Conservation (phyloP, 2,113 vertebrate species). For the Pelecanoides urinatrix region DNA sequence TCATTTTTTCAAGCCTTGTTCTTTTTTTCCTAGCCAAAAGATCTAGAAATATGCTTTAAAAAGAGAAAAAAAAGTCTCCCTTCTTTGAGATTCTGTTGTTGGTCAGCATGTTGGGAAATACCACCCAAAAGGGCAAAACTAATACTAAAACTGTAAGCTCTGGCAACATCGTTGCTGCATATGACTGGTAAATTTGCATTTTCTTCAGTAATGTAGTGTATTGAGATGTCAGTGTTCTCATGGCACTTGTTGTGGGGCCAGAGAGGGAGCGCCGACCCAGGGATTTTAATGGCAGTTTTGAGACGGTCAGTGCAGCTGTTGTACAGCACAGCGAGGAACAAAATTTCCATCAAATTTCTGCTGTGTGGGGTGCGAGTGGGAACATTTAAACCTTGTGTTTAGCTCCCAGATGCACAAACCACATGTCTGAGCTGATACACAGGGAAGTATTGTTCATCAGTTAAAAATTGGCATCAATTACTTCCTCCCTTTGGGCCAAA, state of each 20-base stretch:
- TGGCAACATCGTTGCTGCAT: not conserved
- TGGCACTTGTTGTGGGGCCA: not conserved
- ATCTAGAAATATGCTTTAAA: not conserved
- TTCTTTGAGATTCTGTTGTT: not conserved
- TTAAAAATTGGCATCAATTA: slow-evolving; percentile 44
- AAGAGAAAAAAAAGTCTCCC: not conserved
- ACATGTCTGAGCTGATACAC: slow-evolving; percentile 60
- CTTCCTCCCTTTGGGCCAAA: slow-evolving; percentile 33
- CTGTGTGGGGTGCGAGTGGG: not conserved
- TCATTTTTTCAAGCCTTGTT: not conserved
- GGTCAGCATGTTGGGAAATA: not conserved
- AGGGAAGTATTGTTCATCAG: slow-evolving; percentile 54
- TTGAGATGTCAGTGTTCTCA: not conserved
- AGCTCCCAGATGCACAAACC: slow-evolving; percentile 50
- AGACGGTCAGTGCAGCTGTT: not conserved
- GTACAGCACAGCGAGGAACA: not conserved
- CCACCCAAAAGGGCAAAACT: not conserved
- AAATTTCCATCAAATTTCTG: not conserved
- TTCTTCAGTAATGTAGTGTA: not conserved
- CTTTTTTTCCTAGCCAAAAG: not conserved
- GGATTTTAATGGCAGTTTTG: not conserved
- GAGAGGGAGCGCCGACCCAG: rapidly evolving
- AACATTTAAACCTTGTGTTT: slow-evolving; percentile 2
- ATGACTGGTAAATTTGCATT: not conserved
- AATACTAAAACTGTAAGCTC: not conserved